Evolutionary conservation across 2,113 vertebrate genomes (phyloP).

Genomic region (Pao palembangensis): DNA sequence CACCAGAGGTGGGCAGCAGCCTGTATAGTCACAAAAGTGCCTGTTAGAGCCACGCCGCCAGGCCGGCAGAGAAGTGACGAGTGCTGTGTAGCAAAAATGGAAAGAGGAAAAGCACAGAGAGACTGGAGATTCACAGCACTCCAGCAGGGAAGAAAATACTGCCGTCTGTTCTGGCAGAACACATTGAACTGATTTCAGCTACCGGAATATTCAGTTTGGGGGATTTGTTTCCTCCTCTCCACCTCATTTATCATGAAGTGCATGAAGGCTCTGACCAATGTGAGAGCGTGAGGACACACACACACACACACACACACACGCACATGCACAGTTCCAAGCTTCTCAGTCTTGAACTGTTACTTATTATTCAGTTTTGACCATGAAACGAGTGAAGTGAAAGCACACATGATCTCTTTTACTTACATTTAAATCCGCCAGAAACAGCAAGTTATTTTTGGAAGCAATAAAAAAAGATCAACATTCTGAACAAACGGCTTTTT

Average conservation of each 20-base stretch:
- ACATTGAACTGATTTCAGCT: conserved; percentile 67
- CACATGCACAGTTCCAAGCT: too few species aligned
- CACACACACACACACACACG: not conserved
- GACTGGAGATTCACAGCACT: conserved; percentile 40
- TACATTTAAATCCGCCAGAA: too few species aligned
- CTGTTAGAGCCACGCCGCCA: conserved; percentile 15
- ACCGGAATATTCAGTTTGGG: conserved; percentile 56
- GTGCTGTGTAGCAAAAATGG: conserved; percentile 48
- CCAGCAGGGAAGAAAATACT: conserved; percentile 58
- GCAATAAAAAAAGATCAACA: too few species aligned
- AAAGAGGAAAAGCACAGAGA: conserved; percentile 26
- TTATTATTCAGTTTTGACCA: too few species aligned
- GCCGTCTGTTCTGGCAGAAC: conserved; percentile 67
- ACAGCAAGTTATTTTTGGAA: too few species aligned
- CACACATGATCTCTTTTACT: too few species aligned
- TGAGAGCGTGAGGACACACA: conserved; percentile 2
- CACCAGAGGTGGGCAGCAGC: conserved; percentile 27
- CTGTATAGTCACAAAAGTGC: conserved; percentile 19
- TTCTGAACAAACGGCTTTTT: too few species aligned
- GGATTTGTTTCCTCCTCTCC: conserved; percentile 6
- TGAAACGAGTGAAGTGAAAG: too few species aligned
- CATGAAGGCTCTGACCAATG: conserved; percentile 35
- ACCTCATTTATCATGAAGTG: conserved; percentile 47
- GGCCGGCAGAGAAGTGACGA: conserved; percentile 59
- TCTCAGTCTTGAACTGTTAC: too few species aligned